A percentile compares a stretch with the other conserved stretches of the same genome.
These are phyloP conservation scores for Poliocrania exsul DNA, from an alignment of 2,797 vertebrate species.

Conservation along the genomic window DNA sequence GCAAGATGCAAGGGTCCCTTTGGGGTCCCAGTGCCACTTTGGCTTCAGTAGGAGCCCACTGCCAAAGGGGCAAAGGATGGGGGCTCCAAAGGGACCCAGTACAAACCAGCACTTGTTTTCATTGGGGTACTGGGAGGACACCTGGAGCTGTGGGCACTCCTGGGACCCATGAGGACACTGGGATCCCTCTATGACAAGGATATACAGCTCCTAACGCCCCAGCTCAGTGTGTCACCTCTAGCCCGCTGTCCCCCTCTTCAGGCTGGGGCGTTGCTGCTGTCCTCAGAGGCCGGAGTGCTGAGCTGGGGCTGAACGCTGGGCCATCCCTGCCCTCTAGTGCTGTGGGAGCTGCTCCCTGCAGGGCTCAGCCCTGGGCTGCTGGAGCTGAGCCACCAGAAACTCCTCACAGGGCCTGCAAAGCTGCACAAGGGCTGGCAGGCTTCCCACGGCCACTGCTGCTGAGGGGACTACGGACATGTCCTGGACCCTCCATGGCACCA, in stretches of 20 bases:
- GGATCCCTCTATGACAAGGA: neutral
- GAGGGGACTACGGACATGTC: accelerated
- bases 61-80: neutral
- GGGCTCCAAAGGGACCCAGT: neutral
- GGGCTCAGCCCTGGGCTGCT: neutral
- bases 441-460: accelerated
- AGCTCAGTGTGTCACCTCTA: neutral
- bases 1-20: neutral
- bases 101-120: neutral
- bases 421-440: neutral
- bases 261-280: accelerated
- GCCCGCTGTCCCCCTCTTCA: accelerated
- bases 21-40: neutral
- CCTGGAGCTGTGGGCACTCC: accelerated
- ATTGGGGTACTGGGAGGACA: neutral
- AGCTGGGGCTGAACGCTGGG: neutral
- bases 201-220: neutral
- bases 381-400: neutral
- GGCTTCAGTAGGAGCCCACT: neutral
- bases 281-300: accelerated
- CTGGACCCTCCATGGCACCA: neutral
- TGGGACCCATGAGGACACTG: neutral
- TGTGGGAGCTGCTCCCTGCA: accelerated
- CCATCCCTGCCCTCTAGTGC: conserved; percentile 29
- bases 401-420: neutral